These are phyloP conservation scores for Microchirus variegatus DNA, from an alignment of 2,797 vertebrate species.

Conservation along the genomic window DNA sequence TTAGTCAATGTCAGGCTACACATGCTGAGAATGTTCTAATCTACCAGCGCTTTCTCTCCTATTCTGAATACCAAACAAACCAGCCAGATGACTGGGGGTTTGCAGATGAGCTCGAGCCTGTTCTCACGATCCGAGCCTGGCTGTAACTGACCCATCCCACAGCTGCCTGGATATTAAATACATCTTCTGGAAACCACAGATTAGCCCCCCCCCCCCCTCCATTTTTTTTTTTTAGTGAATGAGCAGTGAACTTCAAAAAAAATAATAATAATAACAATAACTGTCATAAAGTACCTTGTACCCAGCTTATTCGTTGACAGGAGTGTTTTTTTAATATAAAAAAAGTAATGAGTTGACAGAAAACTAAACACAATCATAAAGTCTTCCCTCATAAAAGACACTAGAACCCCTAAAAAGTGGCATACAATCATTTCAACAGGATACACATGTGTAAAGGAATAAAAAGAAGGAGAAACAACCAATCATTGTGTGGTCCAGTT, in stretches of 20 bases:
- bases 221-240: conserved; percentile 69
- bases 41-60: conserved; percentile 87
- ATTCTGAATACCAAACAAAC: conserved; percentile 87
- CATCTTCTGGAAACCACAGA: conserved; percentile 81
- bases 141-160: conserved; percentile 85
- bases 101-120: conserved; percentile 80
- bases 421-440: conserved; percentile 82
- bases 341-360: conserved; percentile 88
- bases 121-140: conserved; percentile 85
- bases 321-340: conserved; percentile 88
- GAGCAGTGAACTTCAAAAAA: conserved; percentile 70
- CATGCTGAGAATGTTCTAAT: conserved; percentile 96
- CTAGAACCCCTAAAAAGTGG: conserved; percentile 77
- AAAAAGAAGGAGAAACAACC: conserved; percentile 65
- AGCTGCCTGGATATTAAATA: conserved; percentile 85
- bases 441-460: conserved; percentile 75
- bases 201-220: conserved; percentile 51
- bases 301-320: conserved; percentile 90
- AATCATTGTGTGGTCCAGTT: conserved; percentile 83
- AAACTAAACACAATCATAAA: conserved; percentile 85
- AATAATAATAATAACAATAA: conserved; percentile 73
- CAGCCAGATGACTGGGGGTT: conserved; percentile 79
- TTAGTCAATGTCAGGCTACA: conserved; percentile 95
- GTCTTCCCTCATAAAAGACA: conserved; percentile 77
- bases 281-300: conserved; percentile 88